These are phyloP conservation scores for Daboia siamensis DNA, from an alignment of 2,113 vertebrate genomes.

Conservation along the genomic window DNA sequence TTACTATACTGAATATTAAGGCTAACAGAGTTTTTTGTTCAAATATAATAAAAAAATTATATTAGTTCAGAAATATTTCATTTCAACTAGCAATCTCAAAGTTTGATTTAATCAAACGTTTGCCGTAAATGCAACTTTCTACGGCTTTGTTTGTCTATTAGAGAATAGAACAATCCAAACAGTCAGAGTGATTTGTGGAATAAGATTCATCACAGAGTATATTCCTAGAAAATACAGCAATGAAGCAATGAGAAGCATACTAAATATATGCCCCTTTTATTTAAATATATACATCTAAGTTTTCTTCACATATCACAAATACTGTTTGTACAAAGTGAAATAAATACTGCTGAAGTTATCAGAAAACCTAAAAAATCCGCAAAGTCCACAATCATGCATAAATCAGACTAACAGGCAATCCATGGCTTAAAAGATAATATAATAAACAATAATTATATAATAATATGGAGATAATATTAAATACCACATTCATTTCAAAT, in stretches of 20 bases:
- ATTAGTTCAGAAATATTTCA: conserved; percentile 12
- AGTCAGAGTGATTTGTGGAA: not conserved
- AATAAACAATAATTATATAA: not conserved
- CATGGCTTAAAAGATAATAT: not conserved
- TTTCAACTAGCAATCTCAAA: conserved; percentile 4
- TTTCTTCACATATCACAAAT: not conserved
- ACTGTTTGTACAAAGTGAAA: not conserved
- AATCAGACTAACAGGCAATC: not conserved
- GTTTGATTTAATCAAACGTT: conserved; percentile 16
- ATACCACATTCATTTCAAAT: not conserved
- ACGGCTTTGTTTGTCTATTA: not conserved
- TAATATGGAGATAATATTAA: not conserved
- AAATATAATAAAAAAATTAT: not conserved
- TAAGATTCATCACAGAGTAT: fast-evolving
- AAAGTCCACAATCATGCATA: not conserved
- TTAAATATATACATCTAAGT: not conserved
- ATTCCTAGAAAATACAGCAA: not conserved
- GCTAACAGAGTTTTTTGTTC: not conserved
- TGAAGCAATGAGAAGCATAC: conserved; percentile 17
- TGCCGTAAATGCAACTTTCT: conserved; percentile 25
- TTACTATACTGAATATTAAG: not conserved
- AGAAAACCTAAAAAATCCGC: conserved; percentile 6
- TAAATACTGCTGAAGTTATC: not conserved
- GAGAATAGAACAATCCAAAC: conserved; percentile 7
- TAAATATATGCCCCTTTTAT: not conserved